Evolutionary conservation across 2,797 vertebrate species (phyloP), one percentile per base, ranked within the genome.

Genomic region (Propithecus perrieri): DNA sequence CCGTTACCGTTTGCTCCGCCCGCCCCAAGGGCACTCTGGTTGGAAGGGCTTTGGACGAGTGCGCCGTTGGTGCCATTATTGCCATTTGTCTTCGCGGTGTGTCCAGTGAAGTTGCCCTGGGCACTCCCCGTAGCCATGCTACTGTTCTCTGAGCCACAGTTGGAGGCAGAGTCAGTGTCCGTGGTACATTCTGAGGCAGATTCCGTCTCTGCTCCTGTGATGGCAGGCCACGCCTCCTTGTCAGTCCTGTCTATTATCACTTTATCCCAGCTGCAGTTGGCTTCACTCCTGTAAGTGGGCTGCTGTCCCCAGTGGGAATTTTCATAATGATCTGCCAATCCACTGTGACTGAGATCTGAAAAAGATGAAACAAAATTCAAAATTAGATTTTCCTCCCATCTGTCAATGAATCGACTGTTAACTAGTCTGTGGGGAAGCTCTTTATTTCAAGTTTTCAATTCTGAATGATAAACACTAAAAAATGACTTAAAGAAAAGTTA

Each of bases 51-150:
- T 97, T 98, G 99, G 99, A 98, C 96, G 97, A 99, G 99, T 78
- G 98, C 98, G 97, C 99, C 98, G 10, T 96, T 98, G 99, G 98
- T 86, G 99, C 99, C 98, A 97, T 99, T 99, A 98, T 98, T 99
- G 99, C 99, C 99, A 97, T 99, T 99, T 85, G 99, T 98, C 99
- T 99, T 99, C 98, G 99, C 99, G 98, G 99, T 98, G 98, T 99
- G 99, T 98, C 99, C 99, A 90, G 99, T 97, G 98, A 99, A 98
- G 99, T 98, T 98, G 98, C 99, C 98, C 99, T 99, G 99, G 99
- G 99, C 99, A 98, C 99, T 98, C 98, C 99, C 99, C 98, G 99
- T 99, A 99, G 99, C 99, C 99, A 99, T 99, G 99, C 99, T 99
- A 99, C 99, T 99, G 98, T 98, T 99, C 98, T 99, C 99, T 85